phyloP scores from a whole-genome alignment of 2,797 vertebrate species.

The Hydrophis major region DNA sequence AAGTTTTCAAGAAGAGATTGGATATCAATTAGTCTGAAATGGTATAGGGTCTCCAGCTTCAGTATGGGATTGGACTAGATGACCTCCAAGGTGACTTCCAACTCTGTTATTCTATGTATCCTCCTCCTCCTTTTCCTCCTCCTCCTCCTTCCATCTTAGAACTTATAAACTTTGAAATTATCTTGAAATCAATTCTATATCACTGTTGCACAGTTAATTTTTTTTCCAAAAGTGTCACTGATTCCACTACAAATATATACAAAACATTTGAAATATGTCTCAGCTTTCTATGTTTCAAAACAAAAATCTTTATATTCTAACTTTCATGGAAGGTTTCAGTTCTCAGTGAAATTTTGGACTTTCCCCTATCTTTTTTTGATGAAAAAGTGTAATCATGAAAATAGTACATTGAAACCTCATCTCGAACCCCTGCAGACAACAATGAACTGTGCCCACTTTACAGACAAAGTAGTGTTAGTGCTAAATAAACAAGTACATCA shows the following conservation, averaged over 20 bases:
- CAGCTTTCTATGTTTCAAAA: neutral
- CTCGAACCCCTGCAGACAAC: neutral
- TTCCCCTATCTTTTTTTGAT: neutral
- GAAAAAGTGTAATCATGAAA: neutral
- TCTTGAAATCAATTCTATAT: neutral
- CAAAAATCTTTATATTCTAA: neutral
- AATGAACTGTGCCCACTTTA: neutral
- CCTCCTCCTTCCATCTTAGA: neutral
- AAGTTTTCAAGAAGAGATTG: too few relatives aligned
- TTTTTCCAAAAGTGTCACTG: neutral
- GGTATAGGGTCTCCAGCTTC: too few relatives aligned
- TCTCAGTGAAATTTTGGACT: neutral
- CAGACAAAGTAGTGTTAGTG: neutral
- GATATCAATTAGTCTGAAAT: too few relatives aligned
- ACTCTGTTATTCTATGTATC: too few relatives aligned
- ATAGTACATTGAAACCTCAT: neutral
- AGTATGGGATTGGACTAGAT: too few relatives aligned
- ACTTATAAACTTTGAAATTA: neutral
- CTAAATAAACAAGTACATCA: neutral
- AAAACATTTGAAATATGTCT: neutral
- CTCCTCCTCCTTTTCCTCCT: too few relatives aligned
- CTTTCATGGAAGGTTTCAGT: neutral
- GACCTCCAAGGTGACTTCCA: too few relatives aligned
- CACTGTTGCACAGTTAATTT: neutral
- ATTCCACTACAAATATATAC: neutral